Evolutionary conservation across 2,113 vertebrate genomes (phyloP), one percentile per base, ranked within the genome.

Genomic region (Seriola aureovittata): DNA sequence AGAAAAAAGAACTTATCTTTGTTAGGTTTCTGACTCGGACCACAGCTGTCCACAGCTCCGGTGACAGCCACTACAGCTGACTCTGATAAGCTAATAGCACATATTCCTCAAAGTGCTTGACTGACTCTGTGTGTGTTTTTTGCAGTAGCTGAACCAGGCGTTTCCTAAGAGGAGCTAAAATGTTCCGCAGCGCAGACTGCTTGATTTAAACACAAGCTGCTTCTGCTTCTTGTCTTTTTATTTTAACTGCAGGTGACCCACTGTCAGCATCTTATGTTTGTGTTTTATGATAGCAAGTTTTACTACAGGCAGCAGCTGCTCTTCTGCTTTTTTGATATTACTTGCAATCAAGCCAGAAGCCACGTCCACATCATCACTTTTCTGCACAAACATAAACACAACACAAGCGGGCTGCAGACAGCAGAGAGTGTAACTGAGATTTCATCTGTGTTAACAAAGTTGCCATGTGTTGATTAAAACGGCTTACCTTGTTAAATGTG

Each of bases 231-330:
- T 17, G 13, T 58, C 44, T 60, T 48, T 64, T 50, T 12, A 13
- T 16, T 17, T 8, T 25, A 36, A 36, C 10, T 16, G 8, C 25
- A 58, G 40, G 3, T 25, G 40, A 68, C 17, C 23, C 36, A 54
- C 17, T 8, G 7, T 34, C 10, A 13, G 16, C 29, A 25, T 38
- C 32, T 9, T 23, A 12, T 67, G 13, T 9, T 8, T n/a, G 42
- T 13, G 55, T 19, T 67, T 46, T 10, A 34, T 23, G 40, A 59
- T 36, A 60, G 1, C 21, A 12, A 59, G 12, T 16, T 79, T 29
- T 32, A 0, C 54, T 63, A 29, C 48, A 68, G 69, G 7, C 52
- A 66, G 23, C 71, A 82, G 71, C 71, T 75, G 70, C 75, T 60
- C 21, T 0, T 44, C 14, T 34, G 38, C 6, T 23, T 25, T 66